A percentile compares a stretch with the other conserved stretches of the same genome.
Conservation (phyloP, 2,888 invertebrate genomes). For the Aplocera efformata region DNA sequence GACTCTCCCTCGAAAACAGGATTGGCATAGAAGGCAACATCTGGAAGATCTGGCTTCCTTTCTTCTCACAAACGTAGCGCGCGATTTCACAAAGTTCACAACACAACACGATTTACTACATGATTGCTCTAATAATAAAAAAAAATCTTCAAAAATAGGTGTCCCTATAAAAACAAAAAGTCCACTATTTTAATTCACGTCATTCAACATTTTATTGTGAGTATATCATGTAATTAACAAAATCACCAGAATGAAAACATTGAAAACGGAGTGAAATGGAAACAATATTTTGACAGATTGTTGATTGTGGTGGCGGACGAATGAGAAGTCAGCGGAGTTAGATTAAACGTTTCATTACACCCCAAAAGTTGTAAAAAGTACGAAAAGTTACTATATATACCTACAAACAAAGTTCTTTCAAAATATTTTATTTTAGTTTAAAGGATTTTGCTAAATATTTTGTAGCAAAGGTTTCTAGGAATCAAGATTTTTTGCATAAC, state of each 20-base stretch:
- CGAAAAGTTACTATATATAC: too few species aligned
- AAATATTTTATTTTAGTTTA: too few species aligned
- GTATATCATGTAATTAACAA: constrained; percentile 3
- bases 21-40: constrained; percentile 80
- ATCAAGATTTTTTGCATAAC: too few species aligned
- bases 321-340: too few species aligned
- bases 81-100: constrained; percentile 34
- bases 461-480: too few species aligned
- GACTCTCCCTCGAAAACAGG: constrained; percentile 70
- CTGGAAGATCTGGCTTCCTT: constrained; percentile 42
- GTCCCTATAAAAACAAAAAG: constrained; percentile 38
- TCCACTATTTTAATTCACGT: constrained; percentile 30
- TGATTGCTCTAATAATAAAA: constrained; percentile 38
- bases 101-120: constrained; percentile 45
- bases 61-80: constrained; percentile 5
- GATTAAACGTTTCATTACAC: too few species aligned
- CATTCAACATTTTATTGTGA: constrained; percentile 40
- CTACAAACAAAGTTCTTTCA: too few species aligned
- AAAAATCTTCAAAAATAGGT: constrained; percentile 30
- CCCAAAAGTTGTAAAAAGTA: too few species aligned
- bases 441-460: too few species aligned
- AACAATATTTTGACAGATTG: constrained; percentile 52
- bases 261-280: not conserved
- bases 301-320: constrained; percentile 52
- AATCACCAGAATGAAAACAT: constrained; percentile 6